Conservation (phyloP, 2,888 invertebrate species). For the Acanthococcus lagerstroemiae region DNA sequence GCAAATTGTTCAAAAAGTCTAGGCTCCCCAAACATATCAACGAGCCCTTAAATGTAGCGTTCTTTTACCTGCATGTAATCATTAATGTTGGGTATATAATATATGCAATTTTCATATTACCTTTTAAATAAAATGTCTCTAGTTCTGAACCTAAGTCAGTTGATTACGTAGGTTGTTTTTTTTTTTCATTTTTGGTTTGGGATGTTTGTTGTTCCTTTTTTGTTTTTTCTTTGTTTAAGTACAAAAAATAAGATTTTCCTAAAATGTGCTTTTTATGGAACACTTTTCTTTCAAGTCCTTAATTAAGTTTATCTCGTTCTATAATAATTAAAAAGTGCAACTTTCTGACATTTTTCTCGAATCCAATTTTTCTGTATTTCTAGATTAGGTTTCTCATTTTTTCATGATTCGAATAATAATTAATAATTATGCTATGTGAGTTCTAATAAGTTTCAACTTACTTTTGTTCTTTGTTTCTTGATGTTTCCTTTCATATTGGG, state of each 20-base stretch:
- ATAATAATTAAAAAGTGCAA: neutral
- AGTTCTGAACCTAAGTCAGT: too few relatives aligned
- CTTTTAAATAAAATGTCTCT: too few relatives aligned
- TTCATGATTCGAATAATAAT: neutral
- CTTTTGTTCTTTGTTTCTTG: neutral
- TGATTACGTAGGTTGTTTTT: too few relatives aligned
- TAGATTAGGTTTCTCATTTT: neutral
- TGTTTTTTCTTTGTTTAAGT: neutral
- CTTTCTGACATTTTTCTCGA: neutral
- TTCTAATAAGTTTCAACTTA: neutral
- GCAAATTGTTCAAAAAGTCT: neutral
- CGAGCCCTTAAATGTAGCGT: neutral
- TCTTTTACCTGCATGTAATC: neutral
- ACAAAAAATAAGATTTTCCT: neutral
- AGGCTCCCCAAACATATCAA: neutral
- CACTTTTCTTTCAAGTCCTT: neutral
- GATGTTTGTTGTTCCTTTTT: neutral
- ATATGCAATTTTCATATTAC: neutral
- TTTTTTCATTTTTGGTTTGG: neutral
- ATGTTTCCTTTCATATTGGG: neutral
- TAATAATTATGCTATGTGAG: neutral
- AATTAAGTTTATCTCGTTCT: neutral
- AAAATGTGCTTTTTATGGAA: neutral
- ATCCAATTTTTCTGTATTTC: neutral
- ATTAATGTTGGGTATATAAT: neutral